Evolutionary conservation across 2,888 invertebrate genomes (phyloP).

Genomic region (Coelinius sp.): DNA sequence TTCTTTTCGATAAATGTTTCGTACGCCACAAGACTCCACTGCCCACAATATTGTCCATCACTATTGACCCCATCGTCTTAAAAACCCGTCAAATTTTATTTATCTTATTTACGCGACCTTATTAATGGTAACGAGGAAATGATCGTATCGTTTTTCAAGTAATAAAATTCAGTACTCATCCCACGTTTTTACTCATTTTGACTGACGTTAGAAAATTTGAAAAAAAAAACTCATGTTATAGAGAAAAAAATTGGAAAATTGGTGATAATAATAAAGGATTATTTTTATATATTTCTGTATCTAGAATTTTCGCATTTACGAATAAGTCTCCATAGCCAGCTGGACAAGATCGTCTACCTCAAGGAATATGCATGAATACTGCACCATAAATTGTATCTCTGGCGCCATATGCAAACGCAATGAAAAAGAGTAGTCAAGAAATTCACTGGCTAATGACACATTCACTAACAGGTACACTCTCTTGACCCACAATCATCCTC

Average conservation of each 20-base stretch:
- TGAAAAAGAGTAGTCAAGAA: constrained; percentile 7
- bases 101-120: constrained; percentile 1
- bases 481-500: constrained; percentile 12
- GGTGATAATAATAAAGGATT: constrained; percentile 11
- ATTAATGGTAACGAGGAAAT: constrained; percentile 20
- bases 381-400: constrained; percentile 18
- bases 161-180: constrained; percentile 16
- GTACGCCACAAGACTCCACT: background rate
- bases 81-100: constrained; percentile 17
- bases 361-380: background rate
- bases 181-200: background rate
- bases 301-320: background rate
- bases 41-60: constrained; percentile 18
- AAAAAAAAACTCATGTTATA: background rate
- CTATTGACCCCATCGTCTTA: background rate
- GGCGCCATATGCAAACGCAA: constrained; percentile 22
- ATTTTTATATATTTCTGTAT: background rate
- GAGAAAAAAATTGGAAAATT: background rate
- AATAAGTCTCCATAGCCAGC: constrained; percentile 12
- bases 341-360: background rate
- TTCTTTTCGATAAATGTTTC: constrained; percentile 8
- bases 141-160: constrained; percentile 3
- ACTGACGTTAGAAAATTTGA: background rate
- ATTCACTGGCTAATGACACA: constrained; percentile 17
- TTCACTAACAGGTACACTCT: constrained; percentile 11